These are phyloP conservation scores for Cassiopea xamachana DNA, from an alignment of 30 jellyfish, hydroid and myxozoan genomes.

Conservation along the genomic window DNA sequence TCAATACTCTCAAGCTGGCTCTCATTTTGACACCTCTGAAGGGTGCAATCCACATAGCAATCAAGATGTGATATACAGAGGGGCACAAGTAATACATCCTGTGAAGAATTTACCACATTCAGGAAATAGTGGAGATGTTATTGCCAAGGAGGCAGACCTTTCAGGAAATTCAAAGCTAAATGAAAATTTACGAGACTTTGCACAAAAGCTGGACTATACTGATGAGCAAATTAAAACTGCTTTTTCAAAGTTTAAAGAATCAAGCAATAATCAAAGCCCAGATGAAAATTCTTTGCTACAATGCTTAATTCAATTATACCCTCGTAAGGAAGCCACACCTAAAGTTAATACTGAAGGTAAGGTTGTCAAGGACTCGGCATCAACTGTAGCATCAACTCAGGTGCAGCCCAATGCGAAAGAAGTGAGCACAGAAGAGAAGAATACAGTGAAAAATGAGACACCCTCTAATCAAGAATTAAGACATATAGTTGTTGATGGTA, in stretches of 20 bases:
- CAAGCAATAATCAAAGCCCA: conserved; percentile 6
- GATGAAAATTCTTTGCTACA: conserved; percentile 76
- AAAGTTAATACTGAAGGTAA: conserved; percentile 40
- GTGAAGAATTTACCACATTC: not conserved
- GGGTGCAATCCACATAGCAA: not conserved
- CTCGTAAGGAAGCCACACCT: conserved; percentile 27
- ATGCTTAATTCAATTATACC: conserved; percentile 50
- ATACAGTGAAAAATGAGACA: conserved; percentile 11
- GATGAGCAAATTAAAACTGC: conserved; percentile 69
- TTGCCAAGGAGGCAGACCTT: conserved; percentile 4
- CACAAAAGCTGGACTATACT: conserved; percentile 78
- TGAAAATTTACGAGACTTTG: conserved; percentile 57
- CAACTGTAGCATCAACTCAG: not conserved
- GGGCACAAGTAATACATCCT: not conserved
- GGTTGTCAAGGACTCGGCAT: conserved; percentile 35
- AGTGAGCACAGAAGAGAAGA: conserved; percentile 5
- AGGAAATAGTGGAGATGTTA: not conserved
- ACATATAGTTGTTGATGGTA: conserved; percentile 91
- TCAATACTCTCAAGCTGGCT: not conserved
- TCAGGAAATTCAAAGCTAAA: not conserved
- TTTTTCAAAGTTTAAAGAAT: conserved; percentile 19
- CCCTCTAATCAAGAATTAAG: conserved; percentile 41
- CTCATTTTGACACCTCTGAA: not conserved
- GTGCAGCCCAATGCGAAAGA: not conserved
- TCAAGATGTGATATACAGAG: conserved; percentile 5